A percentile compares a stretch with the other conserved stretches of the same genome.
Evolutionary conservation across 2,888 invertebrate species (phyloP).

Genomic region (Drosophila meridionalis): DNA sequence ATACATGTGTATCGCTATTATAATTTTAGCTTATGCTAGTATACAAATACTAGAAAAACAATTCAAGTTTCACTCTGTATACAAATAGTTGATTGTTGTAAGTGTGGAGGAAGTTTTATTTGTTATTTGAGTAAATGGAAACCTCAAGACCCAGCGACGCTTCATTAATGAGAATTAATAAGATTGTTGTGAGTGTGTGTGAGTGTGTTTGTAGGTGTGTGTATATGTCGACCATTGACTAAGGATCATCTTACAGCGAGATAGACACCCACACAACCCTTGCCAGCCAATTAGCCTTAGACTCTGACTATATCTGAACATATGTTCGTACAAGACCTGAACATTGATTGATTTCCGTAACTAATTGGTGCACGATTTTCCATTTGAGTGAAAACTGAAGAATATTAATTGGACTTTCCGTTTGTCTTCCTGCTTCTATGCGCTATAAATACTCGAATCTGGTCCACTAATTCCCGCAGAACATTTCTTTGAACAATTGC

Average conservation of each 20-base stretch:
- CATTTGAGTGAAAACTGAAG: slow-evolving; percentile 33
- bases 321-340: slow-evolving; percentile 58
- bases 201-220: not conserved
- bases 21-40: slow-evolving; percentile 14
- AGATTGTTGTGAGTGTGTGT: slow-evolving; percentile 36
- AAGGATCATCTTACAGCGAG: slow-evolving; percentile 54
- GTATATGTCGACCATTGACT: slow-evolving; percentile 28
- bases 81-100: slow-evolving; percentile 58
- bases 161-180: slow-evolving; percentile 72
- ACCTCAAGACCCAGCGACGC: slow-evolving; percentile 30
- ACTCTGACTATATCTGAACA: slow-evolving; percentile 55
- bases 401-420: slow-evolving; percentile 50
- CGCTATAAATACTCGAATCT: slow-evolving; percentile 27
- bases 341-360: slow-evolving; percentile 65
- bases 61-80: slow-evolving; percentile 28
- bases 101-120: slow-evolving; percentile 41
- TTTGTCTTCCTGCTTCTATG: not conserved
- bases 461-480: slow-evolving; percentile 27
- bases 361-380: slow-evolving; percentile 45
- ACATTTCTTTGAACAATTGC: slow-evolving; percentile 53
- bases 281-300: slow-evolving; percentile 69
- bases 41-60: slow-evolving; percentile 43
- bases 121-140: slow-evolving; percentile 50
- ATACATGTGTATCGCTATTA: not conserved
- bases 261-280: slow-evolving; percentile 31